Evolutionary conservation across 1,140 invertebrate genomes (phyloP).

Genomic region (Habropoda laboriosa): DNA sequence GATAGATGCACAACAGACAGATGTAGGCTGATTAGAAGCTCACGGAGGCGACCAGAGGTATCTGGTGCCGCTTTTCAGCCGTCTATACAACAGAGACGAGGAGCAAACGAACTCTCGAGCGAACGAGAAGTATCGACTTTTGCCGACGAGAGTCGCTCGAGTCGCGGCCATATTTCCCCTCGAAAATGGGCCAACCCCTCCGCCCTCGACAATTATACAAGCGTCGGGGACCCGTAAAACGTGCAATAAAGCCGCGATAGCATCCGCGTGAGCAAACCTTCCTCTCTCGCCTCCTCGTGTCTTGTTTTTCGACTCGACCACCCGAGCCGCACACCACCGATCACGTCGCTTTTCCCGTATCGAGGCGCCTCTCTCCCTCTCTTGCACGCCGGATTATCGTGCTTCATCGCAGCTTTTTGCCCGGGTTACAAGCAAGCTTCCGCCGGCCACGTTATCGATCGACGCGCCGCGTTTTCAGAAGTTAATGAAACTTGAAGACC

Average conservation of each 20-base stretch:
- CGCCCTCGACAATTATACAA: constrained; percentile 61
- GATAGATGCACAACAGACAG: constrained; percentile 51
- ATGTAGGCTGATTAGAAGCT: constrained; percentile 66
- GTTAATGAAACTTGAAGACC: constrained; percentile 34
- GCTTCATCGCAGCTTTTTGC: constrained; percentile 50
- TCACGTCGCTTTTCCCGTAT: not conserved
- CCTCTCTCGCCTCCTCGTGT: too few species aligned
- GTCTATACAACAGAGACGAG: constrained; percentile 20
- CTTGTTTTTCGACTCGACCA: not conserved
- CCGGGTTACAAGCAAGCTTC: constrained; percentile 43
- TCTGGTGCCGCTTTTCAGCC: constrained; percentile 9
- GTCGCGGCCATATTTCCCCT: constrained; percentile 64
- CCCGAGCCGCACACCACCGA: too few species aligned
- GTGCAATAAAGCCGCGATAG: constrained; percentile 45
- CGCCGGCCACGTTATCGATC: constrained; percentile 35
- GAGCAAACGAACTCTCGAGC: constrained; percentile 46
- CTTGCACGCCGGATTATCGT: constrained; percentile 34
- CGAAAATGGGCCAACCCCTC: constrained; percentile 68
- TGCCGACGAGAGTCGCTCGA: constrained; percentile 39
- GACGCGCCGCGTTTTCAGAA: constrained; percentile 39
- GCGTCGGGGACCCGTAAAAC: constrained; percentile 51
- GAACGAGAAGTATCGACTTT: constrained; percentile 64
- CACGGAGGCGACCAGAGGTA: constrained; percentile 24
- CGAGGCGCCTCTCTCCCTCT: constrained; percentile 17
- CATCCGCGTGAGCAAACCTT: not conserved